A percentile compares a stretch with the other conserved stretches of the same genome.
Evolutionary conservation across 2,888 invertebrate species (phyloP).

Genomic region (Lepidochitona cinerea): DNA sequence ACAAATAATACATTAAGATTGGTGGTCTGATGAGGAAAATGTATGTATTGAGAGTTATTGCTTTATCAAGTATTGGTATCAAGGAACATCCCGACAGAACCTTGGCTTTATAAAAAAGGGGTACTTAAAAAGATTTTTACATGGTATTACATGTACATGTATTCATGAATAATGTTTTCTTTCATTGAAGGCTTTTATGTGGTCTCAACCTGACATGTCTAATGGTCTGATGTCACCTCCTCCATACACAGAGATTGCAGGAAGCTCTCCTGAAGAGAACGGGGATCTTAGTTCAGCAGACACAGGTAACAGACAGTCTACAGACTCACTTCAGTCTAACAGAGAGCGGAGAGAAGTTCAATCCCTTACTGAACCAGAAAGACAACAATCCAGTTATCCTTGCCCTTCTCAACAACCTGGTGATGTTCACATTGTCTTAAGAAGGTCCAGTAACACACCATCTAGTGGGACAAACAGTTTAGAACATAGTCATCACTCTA

Average conservation of each 20-base stretch:
- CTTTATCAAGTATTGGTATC: no score
- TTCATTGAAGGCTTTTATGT: constrained; percentile 26
- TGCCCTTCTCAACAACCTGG: not conserved
- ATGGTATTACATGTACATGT: no score
- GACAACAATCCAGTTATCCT: not conserved
- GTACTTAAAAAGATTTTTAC: no score
- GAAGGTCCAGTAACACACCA: not conserved
- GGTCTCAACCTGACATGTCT: constrained; percentile 17
- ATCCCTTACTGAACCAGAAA: not conserved
- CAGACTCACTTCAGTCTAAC: not conserved
- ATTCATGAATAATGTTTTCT: no score
- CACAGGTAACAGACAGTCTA: not conserved
- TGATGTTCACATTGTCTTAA: not conserved
- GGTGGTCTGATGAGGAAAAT: no score
- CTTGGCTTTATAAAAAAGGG: no score
- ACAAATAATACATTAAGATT: no score
- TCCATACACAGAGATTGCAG: not conserved
- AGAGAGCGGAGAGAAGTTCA: not conserved
- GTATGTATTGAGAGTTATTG: no score
- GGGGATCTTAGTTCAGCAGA: not conserved
- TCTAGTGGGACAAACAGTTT: constrained; percentile 6
- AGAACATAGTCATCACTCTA: not conserved
- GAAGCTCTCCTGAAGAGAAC: not conserved
- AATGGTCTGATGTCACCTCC: not conserved
- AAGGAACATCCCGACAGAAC: no score